A percentile compares a stretch with the other conserved stretches of the same genome.
Evolutionary conservation across 2,888 invertebrate species (phyloP).

Genomic region (Plagodis pulveraria): DNA sequence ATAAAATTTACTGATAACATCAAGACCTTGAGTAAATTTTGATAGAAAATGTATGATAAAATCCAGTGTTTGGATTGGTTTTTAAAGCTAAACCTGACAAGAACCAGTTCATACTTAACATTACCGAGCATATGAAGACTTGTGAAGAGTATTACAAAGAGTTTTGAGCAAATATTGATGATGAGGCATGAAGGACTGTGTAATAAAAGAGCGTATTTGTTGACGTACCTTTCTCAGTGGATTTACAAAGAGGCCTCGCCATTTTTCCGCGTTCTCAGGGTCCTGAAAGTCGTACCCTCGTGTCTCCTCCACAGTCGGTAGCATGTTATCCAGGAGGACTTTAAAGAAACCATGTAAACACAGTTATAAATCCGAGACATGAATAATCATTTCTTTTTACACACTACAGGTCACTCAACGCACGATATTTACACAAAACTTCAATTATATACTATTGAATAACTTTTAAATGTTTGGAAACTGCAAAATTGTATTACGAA

Average conservation of each 20-base stretch:
- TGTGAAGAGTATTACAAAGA: not conserved
- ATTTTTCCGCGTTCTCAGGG: conserved; percentile 95
- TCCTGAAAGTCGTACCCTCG: conserved; percentile 93
- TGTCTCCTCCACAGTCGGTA: conserved; percentile 82
- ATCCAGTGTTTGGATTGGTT: conserved; percentile 6
- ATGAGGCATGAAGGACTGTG: not conserved
- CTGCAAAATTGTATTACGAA: conserved; percentile 34
- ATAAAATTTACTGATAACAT: conserved; percentile 14
- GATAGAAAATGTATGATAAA: not conserved
- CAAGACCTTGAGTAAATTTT: conserved; percentile 10
- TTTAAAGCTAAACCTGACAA: conserved; percentile 2
- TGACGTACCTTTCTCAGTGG: conserved; percentile 93
- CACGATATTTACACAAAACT: conserved; percentile 45
- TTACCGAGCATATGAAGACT: not conserved
- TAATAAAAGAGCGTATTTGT: conserved; percentile 11
- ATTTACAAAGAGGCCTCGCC: conserved; percentile 95
- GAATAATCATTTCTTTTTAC: conserved; percentile 60
- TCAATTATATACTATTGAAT: conserved; percentile 7
- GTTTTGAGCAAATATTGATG: conserved; percentile 2
- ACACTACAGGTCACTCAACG: conserved; percentile 39
- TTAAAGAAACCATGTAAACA: conserved; percentile 79
- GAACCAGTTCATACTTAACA: not conserved
- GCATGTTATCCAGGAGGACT: conserved; percentile 72
- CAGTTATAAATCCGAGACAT: conserved; percentile 64
- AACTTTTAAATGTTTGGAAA: conserved; percentile 11